phyloP scores from a whole-genome alignment of 2,797 vertebrate genomes.

The Onychomys leucogaster region DNA sequence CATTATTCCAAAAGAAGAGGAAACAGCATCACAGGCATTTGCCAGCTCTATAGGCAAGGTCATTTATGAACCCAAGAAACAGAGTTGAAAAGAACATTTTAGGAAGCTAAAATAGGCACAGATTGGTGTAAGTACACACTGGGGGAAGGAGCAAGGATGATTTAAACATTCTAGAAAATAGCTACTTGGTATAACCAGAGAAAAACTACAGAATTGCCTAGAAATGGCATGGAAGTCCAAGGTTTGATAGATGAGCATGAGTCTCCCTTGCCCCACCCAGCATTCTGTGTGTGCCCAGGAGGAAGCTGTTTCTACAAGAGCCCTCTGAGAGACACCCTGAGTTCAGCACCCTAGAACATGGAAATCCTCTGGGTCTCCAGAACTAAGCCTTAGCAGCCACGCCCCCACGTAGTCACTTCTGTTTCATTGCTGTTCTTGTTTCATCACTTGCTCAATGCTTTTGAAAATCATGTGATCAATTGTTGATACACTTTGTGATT shows the following conservation, averaged over 20 bases:
- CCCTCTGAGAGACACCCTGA: not conserved
- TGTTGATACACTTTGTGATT: not conserved
- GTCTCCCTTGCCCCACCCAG: too few species aligned
- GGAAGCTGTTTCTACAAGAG: fast-evolving
- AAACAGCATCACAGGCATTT: not conserved
- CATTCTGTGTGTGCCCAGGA: fast-evolving
- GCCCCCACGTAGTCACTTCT: not conserved
- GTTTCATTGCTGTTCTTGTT: not conserved
- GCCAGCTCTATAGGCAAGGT: not conserved
- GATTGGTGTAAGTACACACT: not conserved
- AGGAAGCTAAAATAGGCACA: not conserved
- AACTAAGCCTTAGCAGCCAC: not conserved
- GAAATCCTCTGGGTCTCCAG: not conserved
- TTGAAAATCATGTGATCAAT: not conserved
- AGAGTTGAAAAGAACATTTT: not conserved
- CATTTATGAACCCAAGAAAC: not conserved
- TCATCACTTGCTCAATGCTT: not conserved
- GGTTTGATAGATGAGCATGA: not conserved
- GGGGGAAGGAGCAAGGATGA: not conserved
- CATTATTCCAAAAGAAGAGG: not conserved
- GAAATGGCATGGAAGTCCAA: not conserved
- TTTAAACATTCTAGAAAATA: not conserved
- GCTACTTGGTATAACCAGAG: not conserved
- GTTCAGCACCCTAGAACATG: not conserved
- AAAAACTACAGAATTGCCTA: not conserved